phyloP scores from a whole-genome alignment of 2,888 invertebrate species.

The Syrphus vitripennis region DNA sequence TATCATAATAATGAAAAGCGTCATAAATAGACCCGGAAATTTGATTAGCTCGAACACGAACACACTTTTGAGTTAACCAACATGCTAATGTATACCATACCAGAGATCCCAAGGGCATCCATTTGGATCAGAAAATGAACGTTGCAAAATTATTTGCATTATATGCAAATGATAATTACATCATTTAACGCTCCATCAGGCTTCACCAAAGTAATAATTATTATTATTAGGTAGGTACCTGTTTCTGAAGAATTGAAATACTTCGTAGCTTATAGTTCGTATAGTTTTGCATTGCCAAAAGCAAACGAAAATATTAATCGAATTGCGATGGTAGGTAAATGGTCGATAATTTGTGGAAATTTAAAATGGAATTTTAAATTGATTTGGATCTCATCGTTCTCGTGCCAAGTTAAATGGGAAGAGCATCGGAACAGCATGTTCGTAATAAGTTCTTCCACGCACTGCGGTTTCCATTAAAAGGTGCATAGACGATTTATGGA shows the following conservation, averaged over 20 bases:
- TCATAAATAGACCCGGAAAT: slow-evolving; percentile 7
- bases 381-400: not conserved
- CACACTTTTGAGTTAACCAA: not conserved
- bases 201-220: not conserved
- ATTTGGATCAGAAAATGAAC: not conserved
- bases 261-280: not conserved
- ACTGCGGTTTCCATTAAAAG: too few relatives aligned
- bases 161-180: not conserved
- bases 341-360: not conserved
- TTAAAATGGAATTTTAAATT: not conserved
- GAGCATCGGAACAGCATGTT: not conserved
- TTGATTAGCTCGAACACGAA: not conserved
- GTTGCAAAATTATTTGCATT: not conserved
- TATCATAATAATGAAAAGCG: not conserved
- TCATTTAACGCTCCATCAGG: not conserved
- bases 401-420: too few relatives aligned
- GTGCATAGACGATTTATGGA: too few relatives aligned
- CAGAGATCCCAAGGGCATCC: not conserved
- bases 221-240: too few relatives aligned
- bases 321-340: not conserved
- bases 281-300: too few relatives aligned
- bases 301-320: not conserved
- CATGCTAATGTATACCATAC: too few relatives aligned
- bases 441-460: too few relatives aligned
- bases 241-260: not conserved